phyloP scores from a whole-genome alignment of 1,140 invertebrate genomes.

The Drosophila busckii region DNA sequence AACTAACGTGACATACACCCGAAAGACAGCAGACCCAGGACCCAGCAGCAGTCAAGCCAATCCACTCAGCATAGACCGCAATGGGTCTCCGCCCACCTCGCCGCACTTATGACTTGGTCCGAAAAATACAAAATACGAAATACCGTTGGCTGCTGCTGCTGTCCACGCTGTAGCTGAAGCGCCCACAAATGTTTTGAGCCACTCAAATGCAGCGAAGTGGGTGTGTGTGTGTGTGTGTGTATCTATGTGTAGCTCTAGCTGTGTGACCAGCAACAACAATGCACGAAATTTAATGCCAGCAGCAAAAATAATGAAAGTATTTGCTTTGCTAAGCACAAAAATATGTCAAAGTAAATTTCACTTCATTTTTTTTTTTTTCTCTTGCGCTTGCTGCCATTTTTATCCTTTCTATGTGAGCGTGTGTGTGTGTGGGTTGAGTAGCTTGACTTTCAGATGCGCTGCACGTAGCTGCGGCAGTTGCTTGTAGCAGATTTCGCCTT shows the following conservation, averaged over 20 bases:
- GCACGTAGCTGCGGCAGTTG: constrained; percentile 43
- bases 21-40: background rate
- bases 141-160: constrained; percentile 13
- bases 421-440: constrained; percentile 37
- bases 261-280: constrained; percentile 29
- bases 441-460: constrained; percentile 49
- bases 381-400: constrained; percentile 16
- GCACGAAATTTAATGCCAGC: constrained; percentile 68
- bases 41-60: background rate
- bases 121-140: constrained; percentile 17
- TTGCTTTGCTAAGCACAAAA: constrained; percentile 78
- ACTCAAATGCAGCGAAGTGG: constrained; percentile 42
- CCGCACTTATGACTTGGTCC: background rate
- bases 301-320: constrained; percentile 77
- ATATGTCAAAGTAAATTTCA: constrained; percentile 77
- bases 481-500: constrained; percentile 61
- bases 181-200: constrained; percentile 37
- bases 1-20: constrained; percentile 26
- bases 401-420: constrained; percentile 17
- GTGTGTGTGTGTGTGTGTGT: background rate
- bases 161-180: constrained; percentile 28
- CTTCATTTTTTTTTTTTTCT: constrained; percentile 53
- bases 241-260: background rate
- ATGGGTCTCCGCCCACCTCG: background rate
- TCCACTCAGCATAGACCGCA: background rate